These are phyloP conservation scores for Willisornis vidua DNA, from an alignment of 2,113 vertebrate species.

Conservation along the genomic window DNA sequence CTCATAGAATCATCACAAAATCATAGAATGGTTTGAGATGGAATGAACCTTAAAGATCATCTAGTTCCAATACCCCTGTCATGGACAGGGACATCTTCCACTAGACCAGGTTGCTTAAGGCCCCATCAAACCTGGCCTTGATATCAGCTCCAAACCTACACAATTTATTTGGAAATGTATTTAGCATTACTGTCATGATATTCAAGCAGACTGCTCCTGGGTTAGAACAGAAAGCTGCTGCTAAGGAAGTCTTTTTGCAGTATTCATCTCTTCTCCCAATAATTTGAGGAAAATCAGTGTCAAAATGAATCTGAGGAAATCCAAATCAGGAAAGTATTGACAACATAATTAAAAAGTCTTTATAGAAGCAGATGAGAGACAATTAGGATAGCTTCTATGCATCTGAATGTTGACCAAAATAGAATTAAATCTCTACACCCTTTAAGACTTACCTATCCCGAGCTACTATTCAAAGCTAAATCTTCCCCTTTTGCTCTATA, in stretches of 20 bases:
- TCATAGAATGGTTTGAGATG: neutral
- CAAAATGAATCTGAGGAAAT: neutral
- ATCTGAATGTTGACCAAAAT: neutral
- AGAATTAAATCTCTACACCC: neutral
- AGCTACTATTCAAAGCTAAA: neutral
- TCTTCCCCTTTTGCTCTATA: neutral
- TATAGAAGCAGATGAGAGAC: neutral
- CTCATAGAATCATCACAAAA: neutral
- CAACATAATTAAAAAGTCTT: neutral
- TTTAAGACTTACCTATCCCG: neutral
- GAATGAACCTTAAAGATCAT: neutral
- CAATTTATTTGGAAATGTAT: neutral
- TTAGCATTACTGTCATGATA: fast-evolving
- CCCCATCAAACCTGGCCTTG: neutral
- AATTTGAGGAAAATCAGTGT: neutral
- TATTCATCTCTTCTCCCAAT: neutral
- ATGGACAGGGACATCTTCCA: neutral
- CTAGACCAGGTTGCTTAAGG: neutral
- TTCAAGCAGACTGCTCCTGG: neutral
- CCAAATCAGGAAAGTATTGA: neutral
- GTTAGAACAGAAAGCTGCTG: neutral
- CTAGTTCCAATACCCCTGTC: neutral
- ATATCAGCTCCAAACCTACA: neutral
- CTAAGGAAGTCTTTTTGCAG: neutral
- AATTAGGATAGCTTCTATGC: neutral